Evolutionary conservation across 1,140 invertebrate species (phyloP), one percentile per base, ranked within the genome.

Genomic region (Eriosoma lanigerum): DNA sequence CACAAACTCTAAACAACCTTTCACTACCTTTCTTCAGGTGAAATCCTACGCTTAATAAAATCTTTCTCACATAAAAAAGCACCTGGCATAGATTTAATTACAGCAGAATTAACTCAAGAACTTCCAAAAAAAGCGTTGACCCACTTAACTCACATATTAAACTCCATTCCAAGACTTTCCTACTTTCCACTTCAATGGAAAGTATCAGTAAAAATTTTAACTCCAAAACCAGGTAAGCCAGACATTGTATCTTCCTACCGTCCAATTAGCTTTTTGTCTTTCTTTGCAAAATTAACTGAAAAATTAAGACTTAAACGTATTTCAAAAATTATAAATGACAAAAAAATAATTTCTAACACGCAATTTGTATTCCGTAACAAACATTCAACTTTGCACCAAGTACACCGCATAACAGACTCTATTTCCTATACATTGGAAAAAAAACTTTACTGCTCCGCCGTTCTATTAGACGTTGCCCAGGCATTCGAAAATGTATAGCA

Each of bases 41-140:
- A 38, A 38, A 24, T 64, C 2, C 60, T 38, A 38, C 29, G 38
- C 15, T 44, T 1, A 5, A 44, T 64, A 32, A 44, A 44, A 64
- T 44, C 58, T 17, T 64, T 64, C 38, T 12, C 29, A 38, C 60
- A 38, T n/a, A 64, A 64, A 64, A 64, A 64, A 64, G 38, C 60
- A 32, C 60, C 60, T 1, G 29, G 60, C 2, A 13, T 64, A 19
- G 58, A 62, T 62, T 10, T 62, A 5, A 62, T 62, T n/a, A 62
- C 24, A 6, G 58, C 58, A 1, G 58, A 64, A 10, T 29, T 64
- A 8, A 13, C 60, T 38, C 2, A 13, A 29, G 6, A 64, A 64
- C 60, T 64, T 8, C 29, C 26, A 10, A 64, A 64, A 64, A 64
- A 64, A 58, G 60, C 60, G 38, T 0, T 32, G 38, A 64, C 38